Evolutionary conservation across 2,113 vertebrate species (phyloP).

Genomic region (Corythornis cristatus): DNA sequence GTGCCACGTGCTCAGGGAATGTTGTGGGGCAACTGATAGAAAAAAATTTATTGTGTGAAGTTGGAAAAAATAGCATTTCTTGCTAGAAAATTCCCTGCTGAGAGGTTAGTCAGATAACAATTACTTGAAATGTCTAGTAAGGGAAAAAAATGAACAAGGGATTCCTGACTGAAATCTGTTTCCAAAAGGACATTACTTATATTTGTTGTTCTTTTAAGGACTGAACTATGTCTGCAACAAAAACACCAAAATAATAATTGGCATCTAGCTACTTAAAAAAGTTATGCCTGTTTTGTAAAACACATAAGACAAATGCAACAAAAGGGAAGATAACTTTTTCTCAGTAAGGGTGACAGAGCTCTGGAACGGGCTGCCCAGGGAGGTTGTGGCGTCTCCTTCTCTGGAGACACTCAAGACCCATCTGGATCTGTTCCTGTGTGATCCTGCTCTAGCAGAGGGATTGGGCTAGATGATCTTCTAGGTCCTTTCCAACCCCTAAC

Average conservation of each 20-base stretch:
- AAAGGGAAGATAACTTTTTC: neutral
- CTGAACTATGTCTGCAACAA: neutral
- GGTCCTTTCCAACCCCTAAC: too few species aligned
- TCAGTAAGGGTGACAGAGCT: too few species aligned
- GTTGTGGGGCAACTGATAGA: neutral
- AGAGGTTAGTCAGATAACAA: neutral
- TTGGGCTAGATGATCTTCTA: too few species aligned
- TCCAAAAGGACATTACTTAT: neutral
- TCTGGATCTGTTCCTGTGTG: too few species aligned
- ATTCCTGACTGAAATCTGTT: neutral
- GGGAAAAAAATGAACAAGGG: neutral
- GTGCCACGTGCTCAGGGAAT: neutral
- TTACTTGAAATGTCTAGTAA: neutral
- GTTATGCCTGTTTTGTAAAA: neutral
- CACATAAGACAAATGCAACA: neutral
- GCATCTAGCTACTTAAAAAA: neutral
- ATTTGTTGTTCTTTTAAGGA: neutral
- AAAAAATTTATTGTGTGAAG: neutral
- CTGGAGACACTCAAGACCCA: too few species aligned
- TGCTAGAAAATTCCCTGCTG: neutral
- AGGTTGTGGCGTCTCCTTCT: too few species aligned
- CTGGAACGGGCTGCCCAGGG: too few species aligned
- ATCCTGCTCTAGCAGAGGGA: too few species aligned
- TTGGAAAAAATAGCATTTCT: neutral
- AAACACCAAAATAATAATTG: neutral